phyloP scores from a whole-genome alignment of 1,140 invertebrate species.

The Aphelenchoides avenae region DNA sequence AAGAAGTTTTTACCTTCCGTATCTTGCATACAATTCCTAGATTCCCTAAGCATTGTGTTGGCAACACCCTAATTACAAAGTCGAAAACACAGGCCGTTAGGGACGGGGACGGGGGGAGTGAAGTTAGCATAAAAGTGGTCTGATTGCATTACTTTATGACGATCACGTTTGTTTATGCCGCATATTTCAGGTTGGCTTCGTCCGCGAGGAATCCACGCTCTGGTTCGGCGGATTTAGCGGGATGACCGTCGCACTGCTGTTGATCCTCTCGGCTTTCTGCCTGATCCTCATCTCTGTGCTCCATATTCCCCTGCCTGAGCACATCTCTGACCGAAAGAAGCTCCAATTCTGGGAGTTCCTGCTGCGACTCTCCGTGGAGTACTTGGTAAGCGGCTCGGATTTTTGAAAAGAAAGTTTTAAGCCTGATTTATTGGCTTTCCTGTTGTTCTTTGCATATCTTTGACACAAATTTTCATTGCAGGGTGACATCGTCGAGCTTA shows the following conservation, averaged over 20 bases:
- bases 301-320: slow-evolving; percentile 44
- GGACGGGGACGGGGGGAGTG: too few species aligned
- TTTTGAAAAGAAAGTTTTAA: background rate
- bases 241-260: slow-evolving; percentile 32
- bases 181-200: too few species aligned
- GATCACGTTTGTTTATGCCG: too few species aligned
- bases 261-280: slow-evolving; percentile 38
- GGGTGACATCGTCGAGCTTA: slow-evolving; percentile 47
- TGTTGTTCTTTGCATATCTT: background rate
- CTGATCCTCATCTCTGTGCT: slow-evolving; percentile 34
- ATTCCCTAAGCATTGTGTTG: too few species aligned
- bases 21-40: too few species aligned
- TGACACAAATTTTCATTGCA: slow-evolving; percentile 5
- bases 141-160: too few species aligned
- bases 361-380: slow-evolving; percentile 49
- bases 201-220: too few species aligned
- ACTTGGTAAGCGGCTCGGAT: slow-evolving; percentile 34
- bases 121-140: too few species aligned
- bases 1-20: too few species aligned
- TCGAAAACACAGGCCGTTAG: too few species aligned
- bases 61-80: too few species aligned
- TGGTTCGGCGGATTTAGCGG: slow-evolving; percentile 30
- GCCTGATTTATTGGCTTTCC: background rate
- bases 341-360: slow-evolving; percentile 50
- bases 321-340: slow-evolving; percentile 49